Evolutionary conservation across 2,888 invertebrate species (phyloP), one percentile per base, ranked within the genome.

Genomic region (Glaucopsyche alexis): DNA sequence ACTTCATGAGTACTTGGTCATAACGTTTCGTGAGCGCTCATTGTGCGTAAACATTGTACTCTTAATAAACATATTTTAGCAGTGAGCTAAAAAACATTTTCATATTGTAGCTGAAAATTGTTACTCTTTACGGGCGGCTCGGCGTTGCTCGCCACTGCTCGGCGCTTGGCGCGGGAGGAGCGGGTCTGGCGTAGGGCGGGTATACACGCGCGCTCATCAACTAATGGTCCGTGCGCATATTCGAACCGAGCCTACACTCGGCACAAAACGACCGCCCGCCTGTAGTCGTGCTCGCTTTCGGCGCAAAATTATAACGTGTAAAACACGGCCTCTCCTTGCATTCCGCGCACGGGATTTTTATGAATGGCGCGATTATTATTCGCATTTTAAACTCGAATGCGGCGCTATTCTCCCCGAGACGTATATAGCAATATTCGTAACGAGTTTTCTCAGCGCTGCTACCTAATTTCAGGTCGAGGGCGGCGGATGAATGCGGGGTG

Each of bases 221-320:
- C 93, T 93, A 93, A 93, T 93, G 93, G 93, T 89, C 93, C 93
- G 90, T 93, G 87, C 91, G 90, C 91, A 90, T 91, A 91, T 91
- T 91, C 92, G 93, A 93, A 92, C 92, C 88, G 89, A 89, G 89
- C 88, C 91, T 90, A 90, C 90, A 88, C 90, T 88, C 89, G 80
- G 83, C 84, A 89, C 86, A 89, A 89, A 90, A 89, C 89, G 89
- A 85, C 85, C 84, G 85, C 84, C 89, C 81, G 83, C 86, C 84
- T 84, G 84, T 84, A 85, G 84, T 84, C 85, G 83, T 84, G 84
- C 85, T 87, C 84, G 92, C 91, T 91, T 90, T 91, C 88, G 89
- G 91, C 88, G 84, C 85, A 89, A 91, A 93, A 91, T 92, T 91
- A 92, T 92, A 91, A 92, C 90, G 91, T 91, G 91, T 91, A 91